Conservation (phyloP, 2,113 vertebrate species). For the Climacteris rufus region DNA sequence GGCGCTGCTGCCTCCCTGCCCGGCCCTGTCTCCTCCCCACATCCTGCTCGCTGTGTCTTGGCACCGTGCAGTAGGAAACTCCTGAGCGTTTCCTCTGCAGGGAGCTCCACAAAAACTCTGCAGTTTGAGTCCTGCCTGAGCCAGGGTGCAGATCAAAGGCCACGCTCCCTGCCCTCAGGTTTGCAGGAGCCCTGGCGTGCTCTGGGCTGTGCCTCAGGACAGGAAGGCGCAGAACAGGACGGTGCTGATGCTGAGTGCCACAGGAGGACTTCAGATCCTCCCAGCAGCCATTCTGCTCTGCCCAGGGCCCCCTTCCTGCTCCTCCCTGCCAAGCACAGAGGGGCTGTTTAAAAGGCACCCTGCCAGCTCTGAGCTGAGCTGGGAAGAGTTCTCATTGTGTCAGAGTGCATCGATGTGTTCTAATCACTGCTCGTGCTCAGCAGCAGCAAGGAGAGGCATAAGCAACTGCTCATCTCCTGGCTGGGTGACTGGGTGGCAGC, state of each 20-base stretch:
- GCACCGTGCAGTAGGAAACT: not conserved
- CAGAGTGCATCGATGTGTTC: not conserved
- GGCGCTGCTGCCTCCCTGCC: not conserved
- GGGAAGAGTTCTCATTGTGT: not conserved
- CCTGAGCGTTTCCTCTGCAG: not conserved
- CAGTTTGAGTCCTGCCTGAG: not conserved
- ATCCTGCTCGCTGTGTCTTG: not conserved
- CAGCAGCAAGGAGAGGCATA: accelerated
- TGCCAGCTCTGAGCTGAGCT: not conserved
- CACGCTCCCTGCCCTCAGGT: not conserved
- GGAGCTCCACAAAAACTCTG: not conserved
- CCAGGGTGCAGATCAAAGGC: not conserved
- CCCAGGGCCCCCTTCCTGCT: not conserved
- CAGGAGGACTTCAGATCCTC: not conserved
- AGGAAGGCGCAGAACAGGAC: not conserved
- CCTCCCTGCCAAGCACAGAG: not conserved
- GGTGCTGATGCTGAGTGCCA: not conserved
- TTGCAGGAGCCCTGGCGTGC: accelerated
- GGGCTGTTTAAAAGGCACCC: not conserved
- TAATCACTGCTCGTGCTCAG: accelerated
- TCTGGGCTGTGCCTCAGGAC: accelerated
- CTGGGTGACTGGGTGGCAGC: not conserved
- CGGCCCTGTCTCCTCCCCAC: not conserved
- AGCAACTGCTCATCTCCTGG: not conserved
- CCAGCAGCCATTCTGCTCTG: not conserved